Base-by-base conservation (phyloP, 2,888 invertebrate genomes). In the Lasioglossum malachurum region DNA sequence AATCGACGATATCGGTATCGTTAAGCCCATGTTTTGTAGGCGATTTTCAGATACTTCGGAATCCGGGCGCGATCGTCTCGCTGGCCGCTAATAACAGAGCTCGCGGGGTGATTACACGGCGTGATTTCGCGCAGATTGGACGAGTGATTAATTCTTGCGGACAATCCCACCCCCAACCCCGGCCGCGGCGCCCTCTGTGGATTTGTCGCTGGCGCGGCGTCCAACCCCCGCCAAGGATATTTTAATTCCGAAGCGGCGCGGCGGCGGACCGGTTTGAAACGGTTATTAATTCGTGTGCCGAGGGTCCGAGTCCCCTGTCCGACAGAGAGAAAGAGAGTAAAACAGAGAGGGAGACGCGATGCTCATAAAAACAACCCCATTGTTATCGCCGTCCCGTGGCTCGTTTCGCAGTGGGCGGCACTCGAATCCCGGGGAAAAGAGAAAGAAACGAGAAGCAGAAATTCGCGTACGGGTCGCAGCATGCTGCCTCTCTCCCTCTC, bases 351-450 rank as follows among this genome's bases (percentile, higher is more conserved):
- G 57, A 41, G 72, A 46, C 80, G 82, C 80, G 82, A 84, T 74
- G 73, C 80, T 93, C 93, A 93, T 94, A 95, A 95, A 95, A 94
- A 93, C 94, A 94, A 92, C 91, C 93, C 93, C 92, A 93, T 94
- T 94, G 94, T 94, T 94, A 93, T 93, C 92, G 93, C 88, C 91
- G 91, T 91, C 89, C 90, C 89, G 92, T 89, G 87, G 92, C 91
- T 93, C 92, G 92, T 93, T 94, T 94, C 93, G 91, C 92, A 92
- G 92, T 92, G 91, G 92, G 91, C 88, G 92, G 88, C 90, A 87
- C 79, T 80, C 82, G 83, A 82, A 83, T 75, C 78, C 74, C 41
- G 46, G 76, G 83, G 77, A 71, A 57, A 69, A 76, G 23, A 82
- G 80, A 87, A 90, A 87, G 82, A 80, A 85, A 83, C 77, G 69